Base-by-base conservation (phyloP, 2,888 invertebrate genomes). In the Merodon equestris region DNA sequence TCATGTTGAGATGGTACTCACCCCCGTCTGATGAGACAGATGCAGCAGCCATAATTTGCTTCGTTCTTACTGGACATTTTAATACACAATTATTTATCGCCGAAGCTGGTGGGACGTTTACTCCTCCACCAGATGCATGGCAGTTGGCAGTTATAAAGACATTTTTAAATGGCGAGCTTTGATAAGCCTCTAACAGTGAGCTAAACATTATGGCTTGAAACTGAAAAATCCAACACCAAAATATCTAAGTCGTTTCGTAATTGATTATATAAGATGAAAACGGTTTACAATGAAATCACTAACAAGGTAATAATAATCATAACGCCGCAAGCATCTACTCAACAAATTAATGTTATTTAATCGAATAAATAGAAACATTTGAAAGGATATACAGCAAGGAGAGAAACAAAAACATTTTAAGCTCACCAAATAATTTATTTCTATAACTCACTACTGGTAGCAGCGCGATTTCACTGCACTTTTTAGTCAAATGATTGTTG, bases 161-260 rank as follows among this genome's bases (percentile, higher is more conserved):
- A 82, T 91, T 90, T 84, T 91, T 91, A 90, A 93, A 93, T 63
- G 92, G 91, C 83, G 91, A 91, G 88, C 90, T 92, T 88, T 91
- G 91, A 85, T 92, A 91, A 86, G 90, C 89, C 83, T 93, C 93
- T 86, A 92, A 83, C 72, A 93, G 85, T 85, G 92, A 91, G 86
- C 91, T 91, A 87, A 92, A 91, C 90, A 93, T 91, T 87, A 88
- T 88, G 48, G 15, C 19, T 34, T 57, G n/a, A 7, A 27, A 27
- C 27, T 27, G 50, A 15, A n/a, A 51, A 44, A 14, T 17, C 3
- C 15, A 14, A 53, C 57, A 17, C 12, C 12, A 17, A 13, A 47
- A 48, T n/a, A 51, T 13, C 4, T 9, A 14, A 53, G 34, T 5
- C 15, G 9, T 74, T 74, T 56, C 42, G 19, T 61, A 61, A 67